Conservation (phyloP, 30 jellyfish, hydroid and myxozoan species). For the Turritopsis rubra region DNA sequence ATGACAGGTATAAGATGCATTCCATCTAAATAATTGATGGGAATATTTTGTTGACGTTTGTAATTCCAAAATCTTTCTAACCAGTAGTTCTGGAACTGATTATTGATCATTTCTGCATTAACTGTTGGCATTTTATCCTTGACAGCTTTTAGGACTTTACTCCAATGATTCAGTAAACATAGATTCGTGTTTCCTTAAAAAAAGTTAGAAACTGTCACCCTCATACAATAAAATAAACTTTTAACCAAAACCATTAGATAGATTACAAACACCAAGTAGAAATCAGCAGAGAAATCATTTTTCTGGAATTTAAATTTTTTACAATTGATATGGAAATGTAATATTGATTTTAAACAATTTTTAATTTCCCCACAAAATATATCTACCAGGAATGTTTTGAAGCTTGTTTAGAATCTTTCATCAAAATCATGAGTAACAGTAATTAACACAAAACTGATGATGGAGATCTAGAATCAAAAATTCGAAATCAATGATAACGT, state of each 20-base stretch:
- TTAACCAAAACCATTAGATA: background rate
- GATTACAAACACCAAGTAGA: background rate
- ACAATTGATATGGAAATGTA: too few relatives aligned
- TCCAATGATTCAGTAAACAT: background rate
- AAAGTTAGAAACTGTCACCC: too few relatives aligned
- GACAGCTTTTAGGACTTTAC: background rate
- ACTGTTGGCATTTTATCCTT: background rate
- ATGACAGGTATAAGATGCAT: slow-evolving; percentile 34
- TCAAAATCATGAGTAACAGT: too few relatives aligned
- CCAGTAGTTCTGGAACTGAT: background rate
- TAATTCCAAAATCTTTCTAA: slow-evolving; percentile 34
- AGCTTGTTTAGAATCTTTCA: too few relatives aligned
- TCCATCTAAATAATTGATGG: slow-evolving; percentile 30
- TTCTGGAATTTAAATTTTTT: too few relatives aligned
- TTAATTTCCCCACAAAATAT: too few relatives aligned
- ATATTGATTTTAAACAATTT: too few relatives aligned
- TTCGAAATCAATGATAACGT: background rate
- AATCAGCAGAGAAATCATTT: too few relatives aligned
- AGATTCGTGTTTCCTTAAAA: background rate
- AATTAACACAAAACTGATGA: too few relatives aligned
- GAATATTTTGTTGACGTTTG: background rate
- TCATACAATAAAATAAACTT: too few relatives aligned
- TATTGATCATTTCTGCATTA: background rate
- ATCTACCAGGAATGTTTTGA: too few relatives aligned
- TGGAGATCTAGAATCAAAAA: too few relatives aligned